Evolutionary conservation across 1,140 invertebrate genomes (phyloP).

Genomic region (Patella vulgata): DNA sequence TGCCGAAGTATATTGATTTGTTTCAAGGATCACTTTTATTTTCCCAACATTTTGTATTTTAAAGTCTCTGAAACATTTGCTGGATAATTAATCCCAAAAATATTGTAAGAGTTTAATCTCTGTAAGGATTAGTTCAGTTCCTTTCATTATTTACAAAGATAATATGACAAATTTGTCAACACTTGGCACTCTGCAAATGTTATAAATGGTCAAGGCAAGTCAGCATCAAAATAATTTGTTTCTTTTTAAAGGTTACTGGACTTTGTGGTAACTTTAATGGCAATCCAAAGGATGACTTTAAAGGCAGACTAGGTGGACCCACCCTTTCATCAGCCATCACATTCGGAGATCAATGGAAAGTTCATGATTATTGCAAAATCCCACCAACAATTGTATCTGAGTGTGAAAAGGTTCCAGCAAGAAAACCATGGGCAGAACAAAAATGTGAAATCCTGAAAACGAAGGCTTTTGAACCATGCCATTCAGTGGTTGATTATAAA

Average conservation of each 20-base stretch:
- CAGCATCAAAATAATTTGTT: no score
- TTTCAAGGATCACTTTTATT: no score
- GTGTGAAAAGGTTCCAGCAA: constrained; percentile 77
- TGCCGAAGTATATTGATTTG: no score
- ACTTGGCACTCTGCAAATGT: no score
- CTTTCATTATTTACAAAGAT: no score
- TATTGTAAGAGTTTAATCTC: no score
- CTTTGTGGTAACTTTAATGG: constrained; percentile 92
- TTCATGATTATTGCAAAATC: constrained; percentile 77
- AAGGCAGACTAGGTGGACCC: constrained; percentile 79
- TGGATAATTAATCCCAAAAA: no score
- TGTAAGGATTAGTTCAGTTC: no score
- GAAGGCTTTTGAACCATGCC: constrained; percentile 78
- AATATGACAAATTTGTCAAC: no score
- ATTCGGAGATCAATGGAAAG: constrained; percentile 89
- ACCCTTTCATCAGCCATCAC: constrained; percentile 76
- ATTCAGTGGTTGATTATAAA: constrained; percentile 75
- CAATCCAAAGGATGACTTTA: constrained; percentile 74
- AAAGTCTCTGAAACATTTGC: no score
- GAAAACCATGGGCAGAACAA: constrained; percentile 80
- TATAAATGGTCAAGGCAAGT: no score
- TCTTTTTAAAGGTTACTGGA: constrained; percentile 77
- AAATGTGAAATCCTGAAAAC: constrained; percentile 82
- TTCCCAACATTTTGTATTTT: no score
- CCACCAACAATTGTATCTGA: constrained; percentile 70